These are phyloP conservation scores for Triops cancriformis DNA, from an alignment of 1,140 invertebrate species.

Conservation along the genomic window DNA sequence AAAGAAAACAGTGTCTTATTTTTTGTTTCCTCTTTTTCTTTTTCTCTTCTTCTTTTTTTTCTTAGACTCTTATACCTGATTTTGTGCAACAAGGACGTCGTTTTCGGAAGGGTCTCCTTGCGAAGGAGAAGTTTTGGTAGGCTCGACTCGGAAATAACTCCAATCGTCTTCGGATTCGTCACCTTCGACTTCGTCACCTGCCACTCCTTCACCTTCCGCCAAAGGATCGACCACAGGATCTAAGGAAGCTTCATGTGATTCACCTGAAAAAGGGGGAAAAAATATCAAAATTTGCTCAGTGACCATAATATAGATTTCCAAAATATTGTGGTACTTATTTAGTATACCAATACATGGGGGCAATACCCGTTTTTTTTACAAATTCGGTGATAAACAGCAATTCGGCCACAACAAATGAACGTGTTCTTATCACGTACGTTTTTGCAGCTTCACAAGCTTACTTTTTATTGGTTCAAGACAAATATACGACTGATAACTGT, in stretches of 20 bases:
- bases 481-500: background rate
- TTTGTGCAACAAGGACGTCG: background rate
- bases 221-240: background rate
- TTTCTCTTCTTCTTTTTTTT: background rate
- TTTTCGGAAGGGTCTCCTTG: background rate
- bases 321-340: no score
- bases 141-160: constrained; percentile 25
- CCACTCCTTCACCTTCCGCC: background rate
- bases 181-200: constrained; percentile 4
- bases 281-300: background rate
- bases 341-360: no score
- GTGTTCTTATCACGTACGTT: no score
- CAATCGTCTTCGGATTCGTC: constrained; percentile 27
- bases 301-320: no score
- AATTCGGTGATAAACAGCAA: no score
- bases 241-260: background rate
- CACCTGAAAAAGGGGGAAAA: background rate
- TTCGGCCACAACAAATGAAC: no score
- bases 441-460: no score
- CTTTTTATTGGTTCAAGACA: no score
- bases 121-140: constrained; percentile 17
- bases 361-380: no score
- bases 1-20: no score
- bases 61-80: background rate
- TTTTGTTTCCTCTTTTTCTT: background rate